These are phyloP conservation scores for Chloroclysta siterata DNA, from an alignment of 2,888 invertebrate species.

Conservation along the genomic window DNA sequence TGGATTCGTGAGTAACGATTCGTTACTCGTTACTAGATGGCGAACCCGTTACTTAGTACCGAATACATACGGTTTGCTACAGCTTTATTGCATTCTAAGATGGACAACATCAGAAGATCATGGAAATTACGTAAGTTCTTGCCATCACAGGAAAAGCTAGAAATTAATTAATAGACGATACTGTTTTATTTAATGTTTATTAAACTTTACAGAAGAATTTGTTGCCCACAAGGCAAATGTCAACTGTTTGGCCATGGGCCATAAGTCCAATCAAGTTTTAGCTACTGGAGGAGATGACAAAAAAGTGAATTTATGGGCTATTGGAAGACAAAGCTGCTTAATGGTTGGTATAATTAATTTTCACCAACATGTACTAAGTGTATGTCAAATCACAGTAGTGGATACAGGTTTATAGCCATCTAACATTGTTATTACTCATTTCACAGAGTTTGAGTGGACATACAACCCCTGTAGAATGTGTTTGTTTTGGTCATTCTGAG, in stretches of 20 bases:
- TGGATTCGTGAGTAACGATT: too few species aligned
- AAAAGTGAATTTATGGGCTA: conserved; percentile 98
- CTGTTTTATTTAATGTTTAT: background rate
- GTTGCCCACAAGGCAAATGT: conserved; percentile 94
- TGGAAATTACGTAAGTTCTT: conserved; percentile 92
- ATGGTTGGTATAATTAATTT: conserved; percentile 87
- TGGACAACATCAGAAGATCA: conserved; percentile 88
- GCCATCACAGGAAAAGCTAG: background rate
- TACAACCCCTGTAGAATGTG: conserved; percentile 96
- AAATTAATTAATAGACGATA: background rate
- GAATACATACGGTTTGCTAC: too few species aligned
- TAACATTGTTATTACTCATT: background rate
- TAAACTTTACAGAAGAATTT: conserved; percentile 89
- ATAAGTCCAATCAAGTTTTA: conserved; percentile 95
- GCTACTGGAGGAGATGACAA: conserved; percentile 98
- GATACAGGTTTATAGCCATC: background rate
- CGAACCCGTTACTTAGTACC: too few species aligned
- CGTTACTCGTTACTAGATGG: too few species aligned
- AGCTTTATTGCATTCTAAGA: conserved; percentile 53
- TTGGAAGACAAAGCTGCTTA: conserved; percentile 97
- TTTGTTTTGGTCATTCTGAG: conserved; percentile 97
- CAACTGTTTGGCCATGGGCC: conserved; percentile 94
- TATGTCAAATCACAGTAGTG: background rate
- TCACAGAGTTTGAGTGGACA: conserved; percentile 95
- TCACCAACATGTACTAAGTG: background rate